Conservation (phyloP, 2,113 vertebrate species). For the Todiramphus saurophagus region DNA sequence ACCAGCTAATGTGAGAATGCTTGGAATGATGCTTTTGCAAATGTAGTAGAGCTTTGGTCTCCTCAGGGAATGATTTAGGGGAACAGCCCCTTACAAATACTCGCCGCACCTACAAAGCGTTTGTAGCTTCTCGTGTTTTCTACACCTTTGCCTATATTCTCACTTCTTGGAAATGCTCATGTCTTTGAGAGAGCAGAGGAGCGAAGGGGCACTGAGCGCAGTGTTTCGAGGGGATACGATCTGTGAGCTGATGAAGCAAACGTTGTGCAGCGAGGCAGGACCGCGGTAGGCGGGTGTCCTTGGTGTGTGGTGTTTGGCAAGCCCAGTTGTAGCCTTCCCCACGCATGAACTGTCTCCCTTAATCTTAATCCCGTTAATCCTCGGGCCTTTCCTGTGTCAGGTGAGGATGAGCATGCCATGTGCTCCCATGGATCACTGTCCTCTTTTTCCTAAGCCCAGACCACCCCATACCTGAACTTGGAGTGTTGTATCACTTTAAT, state of each 20-base stretch:
- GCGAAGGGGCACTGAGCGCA: not conserved
- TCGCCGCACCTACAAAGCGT: not conserved
- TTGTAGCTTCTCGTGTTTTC: not conserved
- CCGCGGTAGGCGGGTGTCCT: not conserved
- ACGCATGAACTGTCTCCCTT: not conserved
- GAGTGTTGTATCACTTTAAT: not conserved
- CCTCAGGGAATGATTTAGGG: not conserved
- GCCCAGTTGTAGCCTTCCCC: not conserved
- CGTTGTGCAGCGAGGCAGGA: not conserved
- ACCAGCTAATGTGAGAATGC: not conserved
- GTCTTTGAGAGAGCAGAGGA: not conserved
- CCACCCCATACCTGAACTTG: not conserved
- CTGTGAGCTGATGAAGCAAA: not conserved
- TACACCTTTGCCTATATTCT: not conserved
- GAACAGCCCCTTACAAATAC: not conserved
- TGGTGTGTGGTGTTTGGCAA: not conserved
- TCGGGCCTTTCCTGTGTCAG: slow-evolving; percentile 4
- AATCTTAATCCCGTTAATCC: slow-evolving; percentile 44
- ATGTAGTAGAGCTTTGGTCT: not conserved
- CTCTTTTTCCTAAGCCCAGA: not conserved
- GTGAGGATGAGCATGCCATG: not conserved
- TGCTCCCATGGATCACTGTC: not conserved
- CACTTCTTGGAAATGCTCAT: not conserved
- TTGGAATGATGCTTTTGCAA: not conserved
- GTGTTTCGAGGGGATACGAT: not conserved